These are phyloP conservation scores for Myiotriccus ornatus DNA, from an alignment of 2,797 vertebrate genomes.

Conservation along the genomic window DNA sequence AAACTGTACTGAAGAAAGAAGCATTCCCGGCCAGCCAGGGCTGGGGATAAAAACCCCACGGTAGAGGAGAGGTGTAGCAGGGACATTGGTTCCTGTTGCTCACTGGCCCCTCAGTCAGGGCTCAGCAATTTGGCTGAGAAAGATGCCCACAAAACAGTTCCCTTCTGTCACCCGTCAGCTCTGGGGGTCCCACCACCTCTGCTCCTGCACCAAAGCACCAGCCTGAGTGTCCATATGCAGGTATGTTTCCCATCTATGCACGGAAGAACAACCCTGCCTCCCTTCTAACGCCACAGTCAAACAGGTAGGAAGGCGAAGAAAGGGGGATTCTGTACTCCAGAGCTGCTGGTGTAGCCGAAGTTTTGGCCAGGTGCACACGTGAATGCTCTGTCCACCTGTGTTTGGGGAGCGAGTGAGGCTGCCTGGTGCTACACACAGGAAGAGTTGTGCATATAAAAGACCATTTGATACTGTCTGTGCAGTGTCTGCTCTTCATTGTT, in stretches of 20 bases:
- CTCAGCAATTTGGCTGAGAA: not conserved
- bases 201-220: not conserved
- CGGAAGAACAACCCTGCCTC: not conserved
- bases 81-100: not conserved
- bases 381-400: not conserved
- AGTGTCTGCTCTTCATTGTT: not conserved
- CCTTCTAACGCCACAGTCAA: not conserved
- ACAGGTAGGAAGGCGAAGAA: not conserved
- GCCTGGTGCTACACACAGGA: not conserved
- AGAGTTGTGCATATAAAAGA: not conserved
- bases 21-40: not conserved
- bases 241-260: not conserved
- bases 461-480: not conserved
- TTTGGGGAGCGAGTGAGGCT: not conserved
- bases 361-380: not conserved
- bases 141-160: too few relatives aligned
- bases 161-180: not conserved
- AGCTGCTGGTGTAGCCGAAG: not conserved
- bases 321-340: not conserved
- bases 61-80: not conserved
- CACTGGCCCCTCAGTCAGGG: too few relatives aligned
- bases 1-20: not conserved
- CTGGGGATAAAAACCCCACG: accelerated
- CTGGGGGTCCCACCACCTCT: not conserved
- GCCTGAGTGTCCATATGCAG: not conserved